These are phyloP conservation scores for Caenorhabditis latens DNA, from an alignment of 1,140 invertebrate species.

Conservation along the genomic window DNA sequence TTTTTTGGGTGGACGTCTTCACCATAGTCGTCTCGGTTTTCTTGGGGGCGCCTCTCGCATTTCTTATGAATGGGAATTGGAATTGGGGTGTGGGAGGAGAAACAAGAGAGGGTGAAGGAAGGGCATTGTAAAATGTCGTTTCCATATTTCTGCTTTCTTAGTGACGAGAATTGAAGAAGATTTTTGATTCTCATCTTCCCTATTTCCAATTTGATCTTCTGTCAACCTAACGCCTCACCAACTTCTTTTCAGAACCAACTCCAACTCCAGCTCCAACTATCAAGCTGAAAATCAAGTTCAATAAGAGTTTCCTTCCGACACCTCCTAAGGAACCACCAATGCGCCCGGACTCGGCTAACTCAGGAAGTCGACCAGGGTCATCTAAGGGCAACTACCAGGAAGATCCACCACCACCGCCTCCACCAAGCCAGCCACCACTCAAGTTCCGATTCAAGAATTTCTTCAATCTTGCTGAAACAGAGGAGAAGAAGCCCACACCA, in stretches of 20 bases:
- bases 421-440: not conserved
- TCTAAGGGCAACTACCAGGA: not conserved
- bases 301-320: not conserved
- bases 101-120: not conserved
- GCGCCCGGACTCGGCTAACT: not conserved
- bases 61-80: constrained; percentile 51
- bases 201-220: not conserved
- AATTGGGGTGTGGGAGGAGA: constrained; percentile 22
- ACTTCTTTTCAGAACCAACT: constrained; percentile 18
- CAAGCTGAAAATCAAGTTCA: constrained; percentile 34
- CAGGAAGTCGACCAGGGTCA: not conserved
- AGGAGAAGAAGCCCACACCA: not conserved
- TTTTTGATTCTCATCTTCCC: not conserved
- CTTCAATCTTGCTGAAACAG: not conserved
- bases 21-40: not conserved
- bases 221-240: not conserved
- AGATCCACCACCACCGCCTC: not conserved
- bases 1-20: not conserved
- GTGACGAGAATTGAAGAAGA: not conserved
- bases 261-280: not conserved
- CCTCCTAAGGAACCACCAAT: not conserved
- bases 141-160: not conserved
- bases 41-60: not conserved
- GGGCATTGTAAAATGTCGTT: constrained; percentile 35
- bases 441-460: constrained; percentile 44